Evolutionary conservation across 2,113 vertebrate species (phyloP), one percentile per base, ranked within the genome.

Genomic region (Ameiurus melas): DNA sequence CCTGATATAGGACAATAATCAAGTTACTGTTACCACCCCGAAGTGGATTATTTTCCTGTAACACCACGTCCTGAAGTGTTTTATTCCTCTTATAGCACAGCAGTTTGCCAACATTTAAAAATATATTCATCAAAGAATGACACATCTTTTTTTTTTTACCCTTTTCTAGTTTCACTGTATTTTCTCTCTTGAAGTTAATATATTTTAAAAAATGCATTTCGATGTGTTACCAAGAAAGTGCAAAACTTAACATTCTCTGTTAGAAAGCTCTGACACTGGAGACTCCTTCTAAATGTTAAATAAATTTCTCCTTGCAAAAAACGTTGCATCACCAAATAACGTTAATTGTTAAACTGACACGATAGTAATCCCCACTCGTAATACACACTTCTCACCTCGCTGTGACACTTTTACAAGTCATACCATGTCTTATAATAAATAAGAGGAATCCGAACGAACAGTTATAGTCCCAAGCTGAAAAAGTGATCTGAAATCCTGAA

Each of bases 401-500:
- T 53, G 47, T 78, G 19, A 51, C 53, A 78, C 13, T 16, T 78
- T 51, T n/a, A 27, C 73, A 77, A 77, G 73, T 51, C 13, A n/a
- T 53, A n/a, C 5, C 16, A 25, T 30, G 27, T 30, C 22, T n/a
- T 17, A 33, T 83, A 64, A 73, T 39, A n/a, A 9, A 30, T 36
- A 8, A 30, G 4, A 70, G 64, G 75, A 3, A 10, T 68, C 30
- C 17, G 20, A 62, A 68, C 55, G 16, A 88, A 83, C 81, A 84
- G 81, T 88, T 87, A 55, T 85, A 86, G 64, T 82, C 87, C 19
- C 87, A 73, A 70, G 81, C 89, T 81, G 83, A 91, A 94, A 55
- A 93, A 93, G 83, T 83, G 90, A 90, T 90, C 57, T 89, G 90
- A 90, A 84, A 89, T 71, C 39, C 57, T 85, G 77, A 89, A 92